Evolutionary conservation across 2,113 vertebrate species (phyloP).

Genomic region (mouse (Mus musculus)): GRCm39 chr6:109765001-109765500

Average conservation of each 20-base stretch:
- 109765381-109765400: background rate
- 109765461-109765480: background rate
- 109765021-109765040: background rate
- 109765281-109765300: background rate
- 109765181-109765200: background rate
- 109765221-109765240: background rate
- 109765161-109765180: background rate
- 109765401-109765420: background rate
- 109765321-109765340: background rate
- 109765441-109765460: background rate
- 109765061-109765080: background rate
- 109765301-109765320: background rate
- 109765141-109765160: background rate
- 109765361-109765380: background rate
- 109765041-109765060: conserved; percentile 51
- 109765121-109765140: background rate
- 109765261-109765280: background rate
- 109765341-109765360: background rate
- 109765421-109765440: background rate
- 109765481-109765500: background rate
- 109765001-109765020: background rate
- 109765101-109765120: background rate
- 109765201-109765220: background rate
- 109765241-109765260: background rate
- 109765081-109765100: background rate